A percentile compares a stretch with the other conserved stretches of the same genome.
These are phyloP conservation scores for Chrysopilus asiliformis DNA, from an alignment of 2,888 invertebrate species.

Conservation along the genomic window DNA sequence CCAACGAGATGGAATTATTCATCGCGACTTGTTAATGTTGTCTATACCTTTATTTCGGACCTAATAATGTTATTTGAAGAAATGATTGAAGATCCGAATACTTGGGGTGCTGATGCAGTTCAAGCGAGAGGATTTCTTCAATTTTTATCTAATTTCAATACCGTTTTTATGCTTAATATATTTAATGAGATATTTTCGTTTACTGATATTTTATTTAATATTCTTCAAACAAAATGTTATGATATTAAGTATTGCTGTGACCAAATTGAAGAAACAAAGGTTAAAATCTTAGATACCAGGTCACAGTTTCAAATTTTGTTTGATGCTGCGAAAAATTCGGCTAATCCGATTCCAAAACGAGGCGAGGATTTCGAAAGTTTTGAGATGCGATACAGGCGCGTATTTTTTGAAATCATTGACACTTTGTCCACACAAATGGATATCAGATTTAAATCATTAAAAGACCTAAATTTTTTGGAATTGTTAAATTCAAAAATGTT, in stretches of 20 bases:
- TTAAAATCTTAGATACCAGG: too few species aligned
- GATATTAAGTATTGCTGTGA: background rate
- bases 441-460: too few species aligned
- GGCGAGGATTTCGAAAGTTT: background rate
- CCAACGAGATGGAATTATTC: conserved; percentile 1
- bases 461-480: too few species aligned
- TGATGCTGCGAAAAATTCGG: too few species aligned
- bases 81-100: conserved; percentile 1
- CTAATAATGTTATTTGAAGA: background rate
- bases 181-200: background rate
- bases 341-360: too few species aligned
- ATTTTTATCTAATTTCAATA: background rate
- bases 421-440: background rate
- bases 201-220: background rate
- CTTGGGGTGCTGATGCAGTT: conserved; percentile 10
- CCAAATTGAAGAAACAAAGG: background rate
- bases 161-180: background rate
- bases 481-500: too few species aligned
- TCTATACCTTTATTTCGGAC: conserved; percentile 8
- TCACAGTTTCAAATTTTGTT: too few species aligned
- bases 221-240: background rate
- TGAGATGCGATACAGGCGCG: background rate
- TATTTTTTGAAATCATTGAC: background rate
- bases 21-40: conserved; percentile 7
- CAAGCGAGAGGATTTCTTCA: background rate